These are phyloP conservation scores for Cephus sareptanus DNA, from an alignment of 2,888 invertebrate species.

Conservation along the genomic window DNA sequence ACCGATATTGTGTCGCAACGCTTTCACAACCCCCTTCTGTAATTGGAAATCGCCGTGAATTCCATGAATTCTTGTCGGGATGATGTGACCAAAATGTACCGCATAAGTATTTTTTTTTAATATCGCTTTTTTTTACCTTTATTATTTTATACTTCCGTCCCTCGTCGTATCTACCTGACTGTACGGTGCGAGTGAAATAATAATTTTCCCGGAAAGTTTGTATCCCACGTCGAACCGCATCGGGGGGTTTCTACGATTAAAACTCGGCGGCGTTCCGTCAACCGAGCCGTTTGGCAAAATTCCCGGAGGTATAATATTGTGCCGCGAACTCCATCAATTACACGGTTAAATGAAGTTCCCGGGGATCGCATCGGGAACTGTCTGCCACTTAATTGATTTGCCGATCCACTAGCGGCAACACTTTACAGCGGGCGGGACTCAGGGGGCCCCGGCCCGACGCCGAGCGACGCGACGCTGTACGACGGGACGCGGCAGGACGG, in stretches of 20 bases:
- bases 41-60: constrained; percentile 1
- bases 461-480: no score
- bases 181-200: no score
- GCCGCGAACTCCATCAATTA: constrained; percentile 16
- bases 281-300: background rate
- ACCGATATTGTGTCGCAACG: background rate
- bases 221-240: no score
- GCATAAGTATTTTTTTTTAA: constrained; percentile 2
- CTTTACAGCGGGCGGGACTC: background rate
- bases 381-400: constrained; percentile 21
- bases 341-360: constrained; percentile 19
- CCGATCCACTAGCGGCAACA: constrained; percentile 5
- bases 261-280: constrained; percentile 5
- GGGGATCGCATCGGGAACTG: constrained; percentile 11
- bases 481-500: background rate
- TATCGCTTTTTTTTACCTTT: background rate
- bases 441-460: background rate
- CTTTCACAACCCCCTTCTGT: background rate
- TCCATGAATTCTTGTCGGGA: background rate
- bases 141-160: background rate
- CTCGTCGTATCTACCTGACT: no score
- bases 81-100: background rate
- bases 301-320: constrained; percentile 9
- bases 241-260: constrained; percentile 11
- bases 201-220: no score